Percentiles rank a stretch among this genome's conserved stretches.
These are phyloP conservation scores for Neoarius graeffei DNA, from an alignment of 2,113 vertebrate species.

Conservation along the genomic window DNA sequence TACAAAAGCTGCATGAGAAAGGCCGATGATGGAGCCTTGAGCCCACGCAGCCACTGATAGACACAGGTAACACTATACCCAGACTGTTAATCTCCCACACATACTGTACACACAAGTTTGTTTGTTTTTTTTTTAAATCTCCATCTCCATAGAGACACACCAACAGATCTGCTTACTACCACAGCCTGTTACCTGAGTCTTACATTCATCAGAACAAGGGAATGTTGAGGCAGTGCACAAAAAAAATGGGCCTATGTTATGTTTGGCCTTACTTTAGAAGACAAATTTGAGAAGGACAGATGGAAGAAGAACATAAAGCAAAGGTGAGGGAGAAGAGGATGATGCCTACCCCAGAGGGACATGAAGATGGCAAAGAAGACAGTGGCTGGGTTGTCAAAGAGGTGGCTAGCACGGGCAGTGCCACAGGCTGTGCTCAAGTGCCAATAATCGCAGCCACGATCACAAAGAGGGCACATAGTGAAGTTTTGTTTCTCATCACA, in stretches of 20 bases:
- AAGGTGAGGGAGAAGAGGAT: background rate
- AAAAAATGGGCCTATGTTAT: background rate
- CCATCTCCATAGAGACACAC: constrained; percentile 67
- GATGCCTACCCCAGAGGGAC: constrained; percentile 94
- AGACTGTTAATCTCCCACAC: constrained; percentile 47
- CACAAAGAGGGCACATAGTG: constrained; percentile 98
- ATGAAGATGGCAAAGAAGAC: constrained; percentile 97
- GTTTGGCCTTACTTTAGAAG: background rate
- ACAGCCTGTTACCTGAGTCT: background rate
- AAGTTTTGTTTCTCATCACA: constrained; percentile 87
- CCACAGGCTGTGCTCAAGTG: constrained; percentile 90
- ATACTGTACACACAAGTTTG: constrained; percentile 65
- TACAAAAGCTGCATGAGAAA: constrained; percentile 43
- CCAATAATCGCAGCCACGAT: constrained; percentile 93
- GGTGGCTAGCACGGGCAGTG: constrained; percentile 89
- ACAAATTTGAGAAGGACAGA: background rate
- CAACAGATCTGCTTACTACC: constrained; percentile 40
- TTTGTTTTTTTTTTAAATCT: constrained; percentile 53
- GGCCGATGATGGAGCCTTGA: constrained; percentile 28
- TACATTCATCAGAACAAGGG: constrained; percentile 12
- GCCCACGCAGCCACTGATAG: constrained; percentile 41
- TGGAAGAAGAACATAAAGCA: background rate
- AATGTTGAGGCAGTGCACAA: constrained; percentile 11
- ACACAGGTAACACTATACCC: constrained; percentile 51
- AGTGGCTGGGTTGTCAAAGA: constrained; percentile 96